Conservation (phyloP, 2,113 vertebrate genomes). For the Alligator mississippiensis region DNA sequence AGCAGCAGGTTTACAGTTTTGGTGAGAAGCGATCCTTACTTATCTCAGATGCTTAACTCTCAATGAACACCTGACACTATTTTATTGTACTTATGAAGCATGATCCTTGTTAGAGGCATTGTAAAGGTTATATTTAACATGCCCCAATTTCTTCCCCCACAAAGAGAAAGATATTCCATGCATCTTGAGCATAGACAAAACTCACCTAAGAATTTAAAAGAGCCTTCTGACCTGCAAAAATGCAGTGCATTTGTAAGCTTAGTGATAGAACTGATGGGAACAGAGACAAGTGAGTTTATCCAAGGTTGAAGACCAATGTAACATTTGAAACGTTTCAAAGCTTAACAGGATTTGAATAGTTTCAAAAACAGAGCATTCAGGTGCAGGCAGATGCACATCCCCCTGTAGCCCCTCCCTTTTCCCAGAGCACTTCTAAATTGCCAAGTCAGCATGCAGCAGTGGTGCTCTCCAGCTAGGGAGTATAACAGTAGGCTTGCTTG, state of each 20-base stretch:
- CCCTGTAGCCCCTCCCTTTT: too few species aligned
- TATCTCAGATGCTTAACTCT: too few species aligned
- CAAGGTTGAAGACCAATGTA: too few species aligned
- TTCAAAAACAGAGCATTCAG: too few species aligned
- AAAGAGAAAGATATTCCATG: neutral
- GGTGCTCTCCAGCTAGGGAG: too few species aligned
- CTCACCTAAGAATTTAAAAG: fast-evolving
- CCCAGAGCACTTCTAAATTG: too few species aligned
- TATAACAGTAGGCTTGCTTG: too few species aligned
- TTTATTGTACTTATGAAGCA: neutral
- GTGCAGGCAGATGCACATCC: too few species aligned
- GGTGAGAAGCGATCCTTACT: too few species aligned
- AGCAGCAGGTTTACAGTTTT: neutral
- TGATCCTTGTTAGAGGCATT: neutral
- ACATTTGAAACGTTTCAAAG: too few species aligned
- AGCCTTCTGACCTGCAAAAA: fast-evolving
- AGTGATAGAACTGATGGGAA: neutral
- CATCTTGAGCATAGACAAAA: fast-evolving
- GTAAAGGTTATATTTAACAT: neutral
- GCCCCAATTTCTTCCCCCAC: neutral
- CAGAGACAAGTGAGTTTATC: neutral
- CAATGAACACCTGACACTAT: neutral
- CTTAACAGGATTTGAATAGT: too few species aligned
- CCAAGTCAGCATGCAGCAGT: too few species aligned
- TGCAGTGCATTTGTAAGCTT: fast-evolving